Base-by-base conservation (phyloP, 2,113 vertebrate genomes). In the Hyperoodon ampullatus region DNA sequence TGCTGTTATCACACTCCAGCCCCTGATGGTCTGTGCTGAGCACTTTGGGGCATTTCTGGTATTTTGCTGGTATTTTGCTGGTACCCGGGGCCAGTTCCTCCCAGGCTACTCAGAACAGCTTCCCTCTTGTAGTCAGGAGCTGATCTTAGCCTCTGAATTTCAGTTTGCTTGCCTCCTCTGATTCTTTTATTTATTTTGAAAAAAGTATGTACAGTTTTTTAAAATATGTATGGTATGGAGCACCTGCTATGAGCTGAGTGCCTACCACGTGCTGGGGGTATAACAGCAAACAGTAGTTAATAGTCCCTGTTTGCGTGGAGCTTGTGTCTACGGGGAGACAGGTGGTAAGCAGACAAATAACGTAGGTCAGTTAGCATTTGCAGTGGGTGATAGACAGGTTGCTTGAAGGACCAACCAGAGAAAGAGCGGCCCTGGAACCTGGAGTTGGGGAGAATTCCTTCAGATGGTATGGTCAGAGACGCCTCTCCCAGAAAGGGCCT, bases 201-300 rank as follows among this genome's bases (percentile, higher is more conserved):
- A 85, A 74, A 86, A 19, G 16, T 60, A 19, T 1, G 24, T 12
- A 12, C 30, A 9, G 3, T 15, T 18, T 50, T 33, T 61, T 14
- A 33, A 87, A 33, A 9, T n/a, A 3, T 6, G 33, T 13, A 5
- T 2, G 1, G 33, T 13, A 5, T 4, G 1, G 18, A 24, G 28
- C 35, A 14, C 14, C 2, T 3, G 4, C 18, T 33, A 2, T 16
- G 23, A 68, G 55, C 61, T 4, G 42, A 44, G 77, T 4, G 1
- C 18, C 16, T 8, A 2, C 21, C 5, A 0, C 0, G 10, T n/a
- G 42, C 6, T 5, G 4, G 33, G 5, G 47, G 6, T 10, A 0
- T 2, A 8, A 1, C 0, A 0, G 3, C 18, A 7, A 6, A 1
- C 5, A 8, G 12, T 8, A 9, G 33, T 15, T 4, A 10, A 5